phyloP scores from a whole-genome alignment of 2,113 vertebrate species.

The Agapornis roseicollis region DNA sequence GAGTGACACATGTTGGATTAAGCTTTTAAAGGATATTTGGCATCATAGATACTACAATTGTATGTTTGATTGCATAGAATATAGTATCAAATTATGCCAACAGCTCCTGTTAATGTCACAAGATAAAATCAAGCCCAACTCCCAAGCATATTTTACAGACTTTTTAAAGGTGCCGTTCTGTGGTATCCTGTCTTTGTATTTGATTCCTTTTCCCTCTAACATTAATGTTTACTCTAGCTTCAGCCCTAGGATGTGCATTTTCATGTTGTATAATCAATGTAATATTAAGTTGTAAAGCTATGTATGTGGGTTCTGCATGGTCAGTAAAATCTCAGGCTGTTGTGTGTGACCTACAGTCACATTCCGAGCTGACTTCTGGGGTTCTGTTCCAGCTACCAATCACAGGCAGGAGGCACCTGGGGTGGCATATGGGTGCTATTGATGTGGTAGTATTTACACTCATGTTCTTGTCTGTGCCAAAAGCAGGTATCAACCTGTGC shows the following conservation, averaged over 20 bases:
- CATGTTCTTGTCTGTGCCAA: background rate
- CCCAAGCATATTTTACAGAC: background rate
- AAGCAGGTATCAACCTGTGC: background rate
- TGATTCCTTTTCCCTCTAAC: background rate
- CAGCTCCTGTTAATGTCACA: background rate
- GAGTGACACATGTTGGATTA: constrained; percentile 35
- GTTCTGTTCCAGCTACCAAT: background rate
- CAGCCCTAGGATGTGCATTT: background rate
- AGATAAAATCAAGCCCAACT: background rate
- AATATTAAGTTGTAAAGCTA: background rate
- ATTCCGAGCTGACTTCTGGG: background rate
- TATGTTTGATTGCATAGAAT: constrained; percentile 15
- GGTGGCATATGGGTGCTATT: background rate
- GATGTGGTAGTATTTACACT: background rate
- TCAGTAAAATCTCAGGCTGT: background rate
- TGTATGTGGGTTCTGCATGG: background rate
- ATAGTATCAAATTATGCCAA: background rate
- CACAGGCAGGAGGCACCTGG: background rate
- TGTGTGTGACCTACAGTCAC: background rate
- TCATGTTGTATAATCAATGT: background rate
- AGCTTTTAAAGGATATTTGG: constrained; percentile 10
- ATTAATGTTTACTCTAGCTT: background rate
- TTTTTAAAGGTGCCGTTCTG: background rate
- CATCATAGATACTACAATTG: background rate
- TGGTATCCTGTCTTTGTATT: background rate